Percentiles rank a stretch among this genome's conserved stretches.
phyloP scores from a whole-genome alignment of 2,888 invertebrate species.

The Meteorus cinctellus region DNA sequence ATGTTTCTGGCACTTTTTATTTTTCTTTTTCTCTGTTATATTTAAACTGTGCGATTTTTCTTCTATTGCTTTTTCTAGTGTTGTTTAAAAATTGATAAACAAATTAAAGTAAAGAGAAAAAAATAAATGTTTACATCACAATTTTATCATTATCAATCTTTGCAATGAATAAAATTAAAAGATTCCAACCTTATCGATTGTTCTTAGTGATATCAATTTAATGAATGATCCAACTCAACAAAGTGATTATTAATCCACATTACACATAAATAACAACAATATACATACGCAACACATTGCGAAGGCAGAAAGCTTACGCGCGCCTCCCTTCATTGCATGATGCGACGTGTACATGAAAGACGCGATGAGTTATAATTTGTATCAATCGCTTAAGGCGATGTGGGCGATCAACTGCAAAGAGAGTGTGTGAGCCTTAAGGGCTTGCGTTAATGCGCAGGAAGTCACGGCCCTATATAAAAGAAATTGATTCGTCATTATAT shows the following conservation, averaged over 20 bases:
- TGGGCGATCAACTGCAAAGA: constrained; percentile 50
- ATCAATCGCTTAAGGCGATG: constrained; percentile 55
- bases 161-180: neutral
- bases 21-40: neutral
- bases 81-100: too few relatives aligned
- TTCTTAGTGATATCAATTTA: neutral
- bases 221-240: neutral
- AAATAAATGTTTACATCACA: too few relatives aligned
- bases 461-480: constrained; percentile 53
- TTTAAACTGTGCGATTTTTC: neutral
- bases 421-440: constrained; percentile 14
- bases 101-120: too few relatives aligned
- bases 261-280: neutral
- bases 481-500: constrained; percentile 68
- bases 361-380: constrained; percentile 58
- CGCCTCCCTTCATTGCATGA: neutral
- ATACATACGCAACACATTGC: neutral
- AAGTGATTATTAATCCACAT: neutral
- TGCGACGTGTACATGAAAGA: constrained; percentile 35
- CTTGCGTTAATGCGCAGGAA: constrained; percentile 48
- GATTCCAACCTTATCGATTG: neutral
- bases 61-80: too few relatives aligned
- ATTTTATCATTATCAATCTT: neutral
- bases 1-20: neutral
- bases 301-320: neutral